Percentiles rank a stretch among this genome's conserved stretches.
Conservation (phyloP, 92 coral and sea anemone genomes). For the Heteractis magnifica region DNA sequence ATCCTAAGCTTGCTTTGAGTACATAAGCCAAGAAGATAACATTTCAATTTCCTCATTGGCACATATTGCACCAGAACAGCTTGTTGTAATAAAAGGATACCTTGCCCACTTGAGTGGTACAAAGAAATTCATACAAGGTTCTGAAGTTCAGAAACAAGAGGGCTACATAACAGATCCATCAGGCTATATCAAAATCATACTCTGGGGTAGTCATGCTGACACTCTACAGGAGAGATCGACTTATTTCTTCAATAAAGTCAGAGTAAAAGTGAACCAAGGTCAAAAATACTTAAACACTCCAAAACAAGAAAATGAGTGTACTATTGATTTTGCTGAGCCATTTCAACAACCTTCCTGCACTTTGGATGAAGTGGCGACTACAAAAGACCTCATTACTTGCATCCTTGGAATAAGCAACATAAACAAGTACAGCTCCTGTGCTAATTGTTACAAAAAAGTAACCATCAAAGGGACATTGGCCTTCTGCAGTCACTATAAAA, state of each 20-base stretch:
- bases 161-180: constrained; percentile 52
- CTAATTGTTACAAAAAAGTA: constrained; percentile 63
- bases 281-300: constrained; percentile 60
- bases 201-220: constrained; percentile 63
- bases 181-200: constrained; percentile 56
- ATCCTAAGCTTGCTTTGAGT: constrained; percentile 29
- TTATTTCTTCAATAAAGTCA: constrained; percentile 52
- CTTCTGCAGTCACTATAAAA: constrained; percentile 52
- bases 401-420: constrained; percentile 57
- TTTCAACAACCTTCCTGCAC: constrained; percentile 46
- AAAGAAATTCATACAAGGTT: constrained; percentile 41
- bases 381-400: constrained; percentile 52
- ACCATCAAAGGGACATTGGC: constrained; percentile 63
- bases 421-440: constrained; percentile 59
- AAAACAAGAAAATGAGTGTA: constrained; percentile 55
- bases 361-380: constrained; percentile 53
- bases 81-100: constrained; percentile 55
- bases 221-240: constrained; percentile 45
- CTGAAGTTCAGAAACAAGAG: constrained; percentile 54
- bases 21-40: constrained; percentile 47
- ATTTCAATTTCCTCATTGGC: constrained; percentile 48
- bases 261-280: constrained; percentile 37
- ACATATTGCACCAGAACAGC: constrained; percentile 53
- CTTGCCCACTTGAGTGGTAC: constrained; percentile 49
- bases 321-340: constrained; percentile 60